A percentile compares a stretch with the other conserved stretches of the same genome.
Conservation (phyloP, 2,113 vertebrate species). For the Myotis davidii region DNA sequence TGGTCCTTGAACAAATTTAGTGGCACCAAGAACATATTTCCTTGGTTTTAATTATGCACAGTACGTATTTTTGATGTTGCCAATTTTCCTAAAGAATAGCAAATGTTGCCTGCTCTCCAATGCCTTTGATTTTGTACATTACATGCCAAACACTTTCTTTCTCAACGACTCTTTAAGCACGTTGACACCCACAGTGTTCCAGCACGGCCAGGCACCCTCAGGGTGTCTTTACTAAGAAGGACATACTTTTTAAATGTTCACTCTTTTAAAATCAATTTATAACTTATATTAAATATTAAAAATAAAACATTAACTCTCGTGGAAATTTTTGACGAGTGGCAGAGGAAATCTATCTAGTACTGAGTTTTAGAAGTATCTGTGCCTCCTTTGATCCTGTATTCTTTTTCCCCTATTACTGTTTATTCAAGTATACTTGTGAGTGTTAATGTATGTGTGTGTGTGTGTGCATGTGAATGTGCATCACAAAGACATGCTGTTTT, state of each 20-base stretch:
- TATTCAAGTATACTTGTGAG: neutral
- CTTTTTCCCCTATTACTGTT: neutral
- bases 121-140: constrained; percentile 68
- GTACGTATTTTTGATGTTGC: constrained; percentile 68
- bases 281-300: constrained; percentile 16
- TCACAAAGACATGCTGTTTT: neutral
- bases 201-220: neutral
- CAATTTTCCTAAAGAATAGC: constrained; percentile 74
- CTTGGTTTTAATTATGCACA: constrained; percentile 73
- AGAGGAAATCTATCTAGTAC: neutral
- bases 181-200: constrained; percentile 35
- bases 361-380: neutral
- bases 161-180: constrained; percentile 32
- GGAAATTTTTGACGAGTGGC: constrained; percentile 15
- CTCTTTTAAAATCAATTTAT: neutral
- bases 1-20: constrained; percentile 61
- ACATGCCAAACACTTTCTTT: constrained; percentile 50
- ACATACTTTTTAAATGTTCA: constrained; percentile 31
- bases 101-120: constrained; percentile 58
- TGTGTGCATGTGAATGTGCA: neutral
- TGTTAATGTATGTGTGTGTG: neutral
- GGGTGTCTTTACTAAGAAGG: neutral
- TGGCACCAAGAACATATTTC: constrained; percentile 62
- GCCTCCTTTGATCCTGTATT: neutral
- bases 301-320: neutral